Evolutionary conservation across 2,113 vertebrate genomes (phyloP).

Genomic region (Macrotis lagotis): DNA sequence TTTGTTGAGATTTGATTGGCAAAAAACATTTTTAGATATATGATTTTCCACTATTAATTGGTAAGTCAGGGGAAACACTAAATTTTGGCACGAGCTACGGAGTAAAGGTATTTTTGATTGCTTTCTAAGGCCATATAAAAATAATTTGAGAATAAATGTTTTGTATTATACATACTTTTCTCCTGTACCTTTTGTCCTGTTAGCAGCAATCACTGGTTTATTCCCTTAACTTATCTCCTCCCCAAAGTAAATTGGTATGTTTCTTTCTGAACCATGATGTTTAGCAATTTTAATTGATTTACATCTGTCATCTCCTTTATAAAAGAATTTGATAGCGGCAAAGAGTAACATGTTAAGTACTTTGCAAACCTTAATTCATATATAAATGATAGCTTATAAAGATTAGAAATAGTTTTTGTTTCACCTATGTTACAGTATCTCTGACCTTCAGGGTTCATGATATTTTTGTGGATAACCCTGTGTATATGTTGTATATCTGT

Average conservation of each 20-base stretch:
- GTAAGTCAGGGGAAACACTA: neutral
- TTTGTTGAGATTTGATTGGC: neutral
- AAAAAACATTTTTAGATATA: slow-evolving; percentile 11
- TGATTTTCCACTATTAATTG: neutral
- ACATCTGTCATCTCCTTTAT: neutral
- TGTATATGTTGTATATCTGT: neutral
- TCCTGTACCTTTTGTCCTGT: neutral
- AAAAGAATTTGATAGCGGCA: neutral
- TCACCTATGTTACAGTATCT: neutral
- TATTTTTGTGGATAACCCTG: neutral
- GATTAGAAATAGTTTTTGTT: neutral
- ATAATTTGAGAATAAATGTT: neutral
- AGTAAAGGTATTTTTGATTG: neutral
- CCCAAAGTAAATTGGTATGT: neutral
- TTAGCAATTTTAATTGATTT: slow-evolving; percentile 1
- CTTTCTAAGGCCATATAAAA: slow-evolving; percentile 19
- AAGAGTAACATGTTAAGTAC: neutral
- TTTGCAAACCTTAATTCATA: neutral
- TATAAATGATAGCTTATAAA: neutral
- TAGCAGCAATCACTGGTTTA: neutral
- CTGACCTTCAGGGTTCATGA: neutral
- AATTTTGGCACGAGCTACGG: neutral
- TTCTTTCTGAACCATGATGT: neutral
- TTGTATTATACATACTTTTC: slow-evolving; percentile 12
- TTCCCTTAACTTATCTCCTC: neutral